These are phyloP conservation scores for Amazona ochrocephala DNA, from an alignment of 2,797 vertebrate genomes.

Conservation along the genomic window DNA sequence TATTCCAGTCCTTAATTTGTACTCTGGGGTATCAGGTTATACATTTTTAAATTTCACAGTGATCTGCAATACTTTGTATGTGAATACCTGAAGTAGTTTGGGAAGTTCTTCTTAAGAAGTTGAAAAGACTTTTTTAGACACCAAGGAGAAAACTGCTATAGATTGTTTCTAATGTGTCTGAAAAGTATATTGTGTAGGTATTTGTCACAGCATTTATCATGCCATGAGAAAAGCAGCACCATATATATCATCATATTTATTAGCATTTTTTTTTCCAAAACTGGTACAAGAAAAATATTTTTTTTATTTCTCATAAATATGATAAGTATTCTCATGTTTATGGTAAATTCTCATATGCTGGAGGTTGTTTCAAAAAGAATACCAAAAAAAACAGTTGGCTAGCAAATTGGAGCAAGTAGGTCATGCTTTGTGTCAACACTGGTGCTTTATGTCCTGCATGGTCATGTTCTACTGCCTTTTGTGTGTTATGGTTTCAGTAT, in stretches of 20 bases:
- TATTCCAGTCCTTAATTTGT: not conserved
- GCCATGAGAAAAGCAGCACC: not conserved
- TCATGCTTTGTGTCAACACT: not conserved
- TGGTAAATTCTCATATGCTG: not conserved
- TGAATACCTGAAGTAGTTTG: not conserved
- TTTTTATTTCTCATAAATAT: constrained; percentile 6
- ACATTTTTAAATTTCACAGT: not conserved
- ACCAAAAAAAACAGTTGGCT: not conserved
- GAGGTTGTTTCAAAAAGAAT: not conserved
- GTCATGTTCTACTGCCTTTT: not conserved
- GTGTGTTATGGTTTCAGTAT: constrained; percentile 45
- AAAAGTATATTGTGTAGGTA: not conserved
- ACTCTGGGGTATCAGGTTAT: not conserved
- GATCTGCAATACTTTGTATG: not conserved
- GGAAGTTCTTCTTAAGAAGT: not conserved
- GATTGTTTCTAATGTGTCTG: not conserved
- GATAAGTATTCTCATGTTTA: not conserved
- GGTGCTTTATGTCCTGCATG: not conserved
- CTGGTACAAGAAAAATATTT: not conserved
- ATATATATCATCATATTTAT: not conserved
- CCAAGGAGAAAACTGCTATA: not conserved
- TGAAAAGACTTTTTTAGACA: not conserved
- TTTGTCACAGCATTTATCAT: not conserved
- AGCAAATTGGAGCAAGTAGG: not conserved
- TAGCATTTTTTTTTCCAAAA: not conserved